Percentiles rank a stretch among this genome's conserved stretches.
Conservation (phyloP, 2,113 vertebrate genomes). For the Ictidomys tridecemlineatus region DNA sequence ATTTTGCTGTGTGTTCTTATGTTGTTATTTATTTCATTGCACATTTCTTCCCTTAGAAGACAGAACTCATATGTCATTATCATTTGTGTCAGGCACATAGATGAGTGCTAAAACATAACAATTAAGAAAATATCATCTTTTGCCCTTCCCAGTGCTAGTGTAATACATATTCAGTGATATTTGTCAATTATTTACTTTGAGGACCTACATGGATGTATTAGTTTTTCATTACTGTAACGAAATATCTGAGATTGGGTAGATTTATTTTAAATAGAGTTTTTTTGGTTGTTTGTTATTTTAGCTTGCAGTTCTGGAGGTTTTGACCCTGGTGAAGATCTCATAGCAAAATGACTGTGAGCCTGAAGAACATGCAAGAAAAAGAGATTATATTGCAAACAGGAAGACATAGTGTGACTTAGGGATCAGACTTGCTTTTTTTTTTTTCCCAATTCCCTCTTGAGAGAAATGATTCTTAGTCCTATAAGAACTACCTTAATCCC, state of each 20-base stretch:
- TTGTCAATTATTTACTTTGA: background rate
- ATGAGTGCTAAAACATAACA: background rate
- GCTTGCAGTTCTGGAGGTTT: background rate
- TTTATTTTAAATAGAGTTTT: background rate
- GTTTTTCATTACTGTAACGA: background rate
- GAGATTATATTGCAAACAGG: background rate
- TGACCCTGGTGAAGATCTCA: background rate
- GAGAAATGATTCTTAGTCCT: background rate
- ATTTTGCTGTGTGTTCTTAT: background rate
- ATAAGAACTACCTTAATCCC: background rate
- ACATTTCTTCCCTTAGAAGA: background rate
- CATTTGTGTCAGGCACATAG: background rate
- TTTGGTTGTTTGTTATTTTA: background rate
- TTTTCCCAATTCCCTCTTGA: background rate
- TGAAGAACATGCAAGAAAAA: background rate
- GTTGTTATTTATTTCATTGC: conserved; percentile 2
- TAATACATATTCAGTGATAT: background rate
- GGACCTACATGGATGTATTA: background rate
- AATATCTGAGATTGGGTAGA: background rate
- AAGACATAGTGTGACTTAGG: background rate
- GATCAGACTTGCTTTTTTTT: background rate
- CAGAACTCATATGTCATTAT: background rate
- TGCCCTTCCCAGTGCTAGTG: background rate
- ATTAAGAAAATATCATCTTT: background rate
- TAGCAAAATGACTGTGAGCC: background rate